Percentiles rank a stretch among this genome's conserved stretches.
phyloP scores from a whole-genome alignment of 2,888 invertebrate species.

The Atherix ibis region DNA sequence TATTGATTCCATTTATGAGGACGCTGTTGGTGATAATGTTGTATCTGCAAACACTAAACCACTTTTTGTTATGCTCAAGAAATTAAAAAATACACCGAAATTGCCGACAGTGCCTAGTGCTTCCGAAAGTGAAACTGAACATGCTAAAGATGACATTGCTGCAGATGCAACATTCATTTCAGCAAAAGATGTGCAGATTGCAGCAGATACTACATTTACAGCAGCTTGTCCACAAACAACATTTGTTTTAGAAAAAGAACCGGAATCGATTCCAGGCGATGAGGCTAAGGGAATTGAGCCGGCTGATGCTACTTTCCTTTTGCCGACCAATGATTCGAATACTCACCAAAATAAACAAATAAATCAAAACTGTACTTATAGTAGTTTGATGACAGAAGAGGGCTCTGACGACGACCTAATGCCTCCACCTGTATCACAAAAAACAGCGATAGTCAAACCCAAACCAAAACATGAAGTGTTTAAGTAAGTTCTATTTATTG shows the following conservation, averaged over 20 bases:
- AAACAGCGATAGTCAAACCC: conserved; percentile 8
- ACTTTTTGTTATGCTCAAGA: background rate
- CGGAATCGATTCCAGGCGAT: background rate
- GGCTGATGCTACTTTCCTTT: conserved; percentile 16
- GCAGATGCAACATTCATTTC: conserved; percentile 12
- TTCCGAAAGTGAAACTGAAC: background rate
- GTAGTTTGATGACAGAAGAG: conserved; percentile 28
- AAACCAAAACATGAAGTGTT: conserved; percentile 26
- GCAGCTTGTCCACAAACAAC: conserved; percentile 2
- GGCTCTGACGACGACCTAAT: conserved; percentile 17
- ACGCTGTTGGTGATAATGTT: conserved; percentile 22
- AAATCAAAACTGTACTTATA: conserved; percentile 6
- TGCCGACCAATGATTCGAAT: conserved; percentile 16
- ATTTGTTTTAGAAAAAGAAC: conserved; percentile 1
- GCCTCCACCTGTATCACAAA: conserved; percentile 6
- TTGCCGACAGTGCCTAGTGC: background rate
- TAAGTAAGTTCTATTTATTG: conserved; percentile 18
- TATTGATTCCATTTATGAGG: conserved; percentile 30
- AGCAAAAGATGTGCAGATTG: conserved; percentile 11
- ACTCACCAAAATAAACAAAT: conserved; percentile 6
- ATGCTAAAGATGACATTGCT: background rate
- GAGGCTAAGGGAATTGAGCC: conserved; percentile 6
- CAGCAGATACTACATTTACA: background rate
- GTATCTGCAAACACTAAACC: background rate
- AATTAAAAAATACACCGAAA: conserved; percentile 3